phyloP scores from a whole-genome alignment of 2,888 invertebrate species.

The Neria commutata region DNA sequence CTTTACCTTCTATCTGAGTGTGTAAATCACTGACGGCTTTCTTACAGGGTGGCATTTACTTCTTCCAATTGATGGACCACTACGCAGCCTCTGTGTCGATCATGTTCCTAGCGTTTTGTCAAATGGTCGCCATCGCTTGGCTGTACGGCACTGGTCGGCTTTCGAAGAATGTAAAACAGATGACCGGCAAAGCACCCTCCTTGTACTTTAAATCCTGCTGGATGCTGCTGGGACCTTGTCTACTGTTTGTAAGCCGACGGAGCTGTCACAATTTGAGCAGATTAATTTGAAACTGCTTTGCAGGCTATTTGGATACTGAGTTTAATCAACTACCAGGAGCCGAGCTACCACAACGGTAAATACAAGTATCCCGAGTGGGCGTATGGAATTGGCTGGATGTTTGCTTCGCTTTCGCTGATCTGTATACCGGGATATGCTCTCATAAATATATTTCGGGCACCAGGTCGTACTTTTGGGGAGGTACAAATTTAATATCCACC shows the following conservation, averaged over 20 bases:
- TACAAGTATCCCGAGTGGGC: conserved; percentile 86
- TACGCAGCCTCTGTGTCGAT: conserved; percentile 93
- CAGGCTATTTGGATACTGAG: conserved; percentile 88
- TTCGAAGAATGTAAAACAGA: conserved; percentile 83
- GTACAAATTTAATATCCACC: conserved; percentile 64
- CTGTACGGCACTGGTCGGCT: conserved; percentile 84
- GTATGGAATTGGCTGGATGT: conserved; percentile 81
- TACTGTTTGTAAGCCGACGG: conserved; percentile 69
- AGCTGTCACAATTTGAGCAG: not conserved
- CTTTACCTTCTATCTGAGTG: not conserved
- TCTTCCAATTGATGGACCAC: conserved; percentile 90
- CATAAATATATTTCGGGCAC: conserved; percentile 72
- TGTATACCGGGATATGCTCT: conserved; percentile 86
- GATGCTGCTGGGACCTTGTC: conserved; percentile 79
- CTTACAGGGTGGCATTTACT: conserved; percentile 82
- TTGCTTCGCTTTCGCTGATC: conserved; percentile 80
- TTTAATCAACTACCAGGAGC: conserved; percentile 84
- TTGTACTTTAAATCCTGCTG: conserved; percentile 86
- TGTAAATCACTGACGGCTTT: not conserved
- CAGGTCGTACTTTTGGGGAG: conserved; percentile 74
- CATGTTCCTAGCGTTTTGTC: conserved; percentile 91
- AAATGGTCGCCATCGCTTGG: conserved; percentile 90
- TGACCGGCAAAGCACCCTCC: conserved; percentile 84
- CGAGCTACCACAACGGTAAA: conserved; percentile 80
- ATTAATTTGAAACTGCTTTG: conserved; percentile 26